These are phyloP conservation scores for Cheilinus undulatus DNA, from an alignment of 2,113 vertebrate genomes.

Conservation along the genomic window DNA sequence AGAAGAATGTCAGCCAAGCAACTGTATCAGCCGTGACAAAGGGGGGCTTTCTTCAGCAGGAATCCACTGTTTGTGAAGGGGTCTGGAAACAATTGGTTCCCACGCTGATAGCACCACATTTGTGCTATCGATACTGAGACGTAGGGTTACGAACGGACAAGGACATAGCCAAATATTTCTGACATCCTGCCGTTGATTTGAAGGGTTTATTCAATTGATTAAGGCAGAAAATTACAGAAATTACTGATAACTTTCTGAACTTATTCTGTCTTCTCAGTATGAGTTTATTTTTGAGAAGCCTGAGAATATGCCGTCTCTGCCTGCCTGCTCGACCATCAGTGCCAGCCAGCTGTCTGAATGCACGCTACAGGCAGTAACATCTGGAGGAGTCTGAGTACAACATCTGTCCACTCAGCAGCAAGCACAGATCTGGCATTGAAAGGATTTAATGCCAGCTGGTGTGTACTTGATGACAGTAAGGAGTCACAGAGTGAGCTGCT, in stretches of 20 bases:
- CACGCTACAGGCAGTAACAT: constrained; percentile 47
- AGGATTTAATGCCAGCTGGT: constrained; percentile 32
- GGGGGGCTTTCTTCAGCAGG: constrained; percentile 87
- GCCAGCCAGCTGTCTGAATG: constrained; percentile 39
- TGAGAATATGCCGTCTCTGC: background rate
- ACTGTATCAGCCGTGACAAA: constrained; percentile 90
- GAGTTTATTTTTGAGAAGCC: background rate
- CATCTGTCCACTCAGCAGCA: constrained; percentile 49
- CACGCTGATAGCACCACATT: constrained; percentile 83
- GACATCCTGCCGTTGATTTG: background rate
- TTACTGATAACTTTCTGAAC: background rate
- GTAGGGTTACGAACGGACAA: constrained; percentile 20
- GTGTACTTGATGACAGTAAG: constrained; percentile 7
- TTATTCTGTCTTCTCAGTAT: background rate
- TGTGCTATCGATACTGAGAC: constrained; percentile 24
- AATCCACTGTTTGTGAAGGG: constrained; percentile 82
- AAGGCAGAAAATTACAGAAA: background rate
- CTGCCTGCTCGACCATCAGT: constrained; percentile 19
- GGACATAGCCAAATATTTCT: constrained; percentile 4
- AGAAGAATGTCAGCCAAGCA: constrained; percentile 90
- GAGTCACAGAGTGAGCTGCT: constrained; percentile 3
- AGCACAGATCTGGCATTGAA: constrained; percentile 26
- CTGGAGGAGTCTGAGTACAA: constrained; percentile 47
- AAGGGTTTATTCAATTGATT: background rate
- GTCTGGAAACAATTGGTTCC: constrained; percentile 91